Evolutionary conservation across 2,888 invertebrate species (phyloP).

Genomic region (Protonemura montana): DNA sequence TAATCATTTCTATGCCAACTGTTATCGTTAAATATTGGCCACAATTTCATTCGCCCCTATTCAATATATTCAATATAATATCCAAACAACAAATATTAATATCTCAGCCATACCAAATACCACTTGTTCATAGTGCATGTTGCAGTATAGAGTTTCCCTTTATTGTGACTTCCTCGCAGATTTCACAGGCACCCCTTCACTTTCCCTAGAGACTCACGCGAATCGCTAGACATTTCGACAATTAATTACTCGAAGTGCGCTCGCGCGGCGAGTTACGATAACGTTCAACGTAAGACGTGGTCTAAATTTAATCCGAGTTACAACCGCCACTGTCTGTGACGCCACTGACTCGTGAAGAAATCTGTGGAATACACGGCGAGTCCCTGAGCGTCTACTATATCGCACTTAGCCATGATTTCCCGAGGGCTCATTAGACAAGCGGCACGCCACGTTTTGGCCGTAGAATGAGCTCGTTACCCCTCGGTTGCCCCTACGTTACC

Average conservation of each 20-base stretch:
- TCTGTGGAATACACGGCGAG: neutral
- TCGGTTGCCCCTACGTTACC: no score
- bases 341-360: neutral
- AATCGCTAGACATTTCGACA: neutral
- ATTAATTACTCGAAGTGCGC: neutral
- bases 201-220: neutral
- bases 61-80: neutral
- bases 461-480: neutral
- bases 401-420: slow-evolving; percentile 2
- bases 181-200: neutral
- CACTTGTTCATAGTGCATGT: neutral
- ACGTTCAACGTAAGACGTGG: neutral
- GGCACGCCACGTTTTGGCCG: neutral
- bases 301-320: neutral
- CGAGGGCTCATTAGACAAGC: neutral
- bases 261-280: neutral
- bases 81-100: neutral
- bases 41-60: slow-evolving; percentile 7
- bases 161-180: neutral
- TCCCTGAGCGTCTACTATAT: neutral
- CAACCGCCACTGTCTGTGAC: neutral
- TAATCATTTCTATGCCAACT: slow-evolving; percentile 23
- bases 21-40: slow-evolving; percentile 25
- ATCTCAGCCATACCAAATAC: neutral
- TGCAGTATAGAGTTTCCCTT: neutral